These are phyloP conservation scores for Euthynnus affinis DNA, from an alignment of 2,797 vertebrate species.

Conservation along the genomic window DNA sequence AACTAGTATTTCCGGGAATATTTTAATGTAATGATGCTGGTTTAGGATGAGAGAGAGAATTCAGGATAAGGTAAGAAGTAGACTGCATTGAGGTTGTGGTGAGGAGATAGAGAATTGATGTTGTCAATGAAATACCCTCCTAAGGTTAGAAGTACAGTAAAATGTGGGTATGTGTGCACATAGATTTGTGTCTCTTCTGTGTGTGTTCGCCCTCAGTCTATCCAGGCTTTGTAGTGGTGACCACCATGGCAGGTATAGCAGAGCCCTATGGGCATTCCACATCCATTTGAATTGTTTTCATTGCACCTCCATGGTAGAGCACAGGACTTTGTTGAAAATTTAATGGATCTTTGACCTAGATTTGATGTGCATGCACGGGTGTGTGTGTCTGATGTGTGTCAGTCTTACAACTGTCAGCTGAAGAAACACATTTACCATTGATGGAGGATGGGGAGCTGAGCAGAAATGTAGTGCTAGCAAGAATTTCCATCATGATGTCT, in stretches of 20 bases:
- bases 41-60: background rate
- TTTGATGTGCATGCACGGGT: slow-evolving; percentile 50
- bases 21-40: background rate
- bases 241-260: slow-evolving; percentile 54
- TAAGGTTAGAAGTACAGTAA: background rate
- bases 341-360: slow-evolving; percentile 88
- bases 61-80: background rate
- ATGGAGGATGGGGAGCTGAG: slow-evolving; percentile 47
- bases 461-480: slow-evolving; percentile 64
- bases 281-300: slow-evolving; percentile 77
- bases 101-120: background rate
- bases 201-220: slow-evolving; percentile 30
- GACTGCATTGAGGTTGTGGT: background rate
- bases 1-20: background rate
- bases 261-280: slow-evolving; percentile 58
- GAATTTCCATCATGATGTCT: slow-evolving; percentile 64
- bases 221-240: slow-evolving; percentile 60
- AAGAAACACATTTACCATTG: slow-evolving; percentile 63
- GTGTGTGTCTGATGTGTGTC: slow-evolving; percentile 75
- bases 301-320: slow-evolving; percentile 74
- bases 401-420: slow-evolving; percentile 78
- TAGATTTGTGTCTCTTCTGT: background rate
- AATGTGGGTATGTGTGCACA: slow-evolving; percentile 4
- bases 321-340: slow-evolving; percentile 84
- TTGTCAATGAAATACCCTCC: background rate